Evolutionary conservation across 1,140 invertebrate species (phyloP), one percentile per base, ranked within the genome.

Genomic region (Druon quercuslanigerum): DNA sequence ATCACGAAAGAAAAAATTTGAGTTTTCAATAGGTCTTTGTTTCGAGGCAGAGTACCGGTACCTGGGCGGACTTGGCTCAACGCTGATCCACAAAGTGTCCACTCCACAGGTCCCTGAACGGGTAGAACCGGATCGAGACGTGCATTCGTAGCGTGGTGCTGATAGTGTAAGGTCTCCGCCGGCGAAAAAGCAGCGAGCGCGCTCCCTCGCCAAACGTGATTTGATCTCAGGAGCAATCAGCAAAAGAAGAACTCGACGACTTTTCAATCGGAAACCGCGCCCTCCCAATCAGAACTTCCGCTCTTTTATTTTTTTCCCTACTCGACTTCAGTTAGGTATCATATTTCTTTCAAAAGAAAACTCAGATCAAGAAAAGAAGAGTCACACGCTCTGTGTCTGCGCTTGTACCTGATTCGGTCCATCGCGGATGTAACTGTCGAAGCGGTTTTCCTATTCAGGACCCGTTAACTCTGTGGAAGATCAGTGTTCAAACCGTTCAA

Each of bases 71-170:
- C 66, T 50, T 75, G 80, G 76, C 82, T 82, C 78, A 77, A 76
- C 77, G 82, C 80, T 79, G 79, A 83, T 79, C 75, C 75, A 78
- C 81, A 82, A 82, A 83, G 79, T 81, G 77, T 84, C 81, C 79
- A 80, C 80, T 80, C 73, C 66, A 66, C 73, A 73, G 80, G 77
- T 81, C 80, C 82, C 79, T 79, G 82, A 83, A 77, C 78, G 82
- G 74, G 77, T 77, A 75, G 82, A 84, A 84, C 83, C 83, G 80
- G 80, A 84, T 84, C 80, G 79, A 46, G 60, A 40, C 60, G 77
- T 76, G 79, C 79, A 82, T 73, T 84, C 82, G 74, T 77, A 76
- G 73, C 51, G 82, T 82, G 60, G 25, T 40, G 60, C 60, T 66
- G 60, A 81, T 73, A 78, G 79, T 78, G 74, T 75, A 75, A 75